These are phyloP conservation scores for Pteromalus puparum DNA, from an alignment of 1,140 invertebrate genomes.

Conservation along the genomic window DNA sequence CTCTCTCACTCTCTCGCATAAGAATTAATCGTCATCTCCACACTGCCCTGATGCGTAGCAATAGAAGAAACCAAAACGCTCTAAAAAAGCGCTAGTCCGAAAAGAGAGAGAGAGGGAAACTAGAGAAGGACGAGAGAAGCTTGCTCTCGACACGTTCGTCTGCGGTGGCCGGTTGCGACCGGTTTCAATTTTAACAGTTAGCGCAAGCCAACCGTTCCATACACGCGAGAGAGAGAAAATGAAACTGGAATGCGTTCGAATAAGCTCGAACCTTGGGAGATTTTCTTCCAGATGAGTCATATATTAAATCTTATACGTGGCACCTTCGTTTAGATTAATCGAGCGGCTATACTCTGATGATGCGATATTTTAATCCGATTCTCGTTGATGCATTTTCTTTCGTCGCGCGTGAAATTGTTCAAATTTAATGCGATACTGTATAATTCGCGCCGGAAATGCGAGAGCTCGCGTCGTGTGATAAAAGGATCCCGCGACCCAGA, in stretches of 20 bases:
- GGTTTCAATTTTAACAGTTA: slow-evolving; percentile 34
- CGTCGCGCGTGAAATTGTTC: not conserved
- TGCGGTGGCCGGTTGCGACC: not conserved
- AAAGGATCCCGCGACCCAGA: not conserved
- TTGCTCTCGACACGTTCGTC: not conserved
- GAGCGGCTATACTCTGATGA: too few species aligned
- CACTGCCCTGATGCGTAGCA: not conserved
- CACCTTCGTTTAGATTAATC: too few species aligned
- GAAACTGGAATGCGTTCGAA: not conserved
- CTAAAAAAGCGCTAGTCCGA: not conserved
- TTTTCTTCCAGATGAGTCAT: not conserved
- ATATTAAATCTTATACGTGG: too few species aligned
- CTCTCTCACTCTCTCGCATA: too few species aligned
- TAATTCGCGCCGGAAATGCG: not conserved
- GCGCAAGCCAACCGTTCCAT: not conserved
- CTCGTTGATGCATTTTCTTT: too few species aligned
- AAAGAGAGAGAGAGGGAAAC: not conserved
- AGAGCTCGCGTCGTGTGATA: not conserved
- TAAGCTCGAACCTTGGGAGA: not conserved
- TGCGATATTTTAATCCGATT: too few species aligned
- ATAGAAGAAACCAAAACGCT: slow-evolving; percentile 3
- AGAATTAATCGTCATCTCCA: too few species aligned
- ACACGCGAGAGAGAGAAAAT: not conserved
- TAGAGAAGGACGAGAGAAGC: not conserved
- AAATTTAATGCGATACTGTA: not conserved